These are phyloP conservation scores for Grammomys surdaster DNA, from an alignment of 2,113 vertebrate species.

Conservation along the genomic window DNA sequence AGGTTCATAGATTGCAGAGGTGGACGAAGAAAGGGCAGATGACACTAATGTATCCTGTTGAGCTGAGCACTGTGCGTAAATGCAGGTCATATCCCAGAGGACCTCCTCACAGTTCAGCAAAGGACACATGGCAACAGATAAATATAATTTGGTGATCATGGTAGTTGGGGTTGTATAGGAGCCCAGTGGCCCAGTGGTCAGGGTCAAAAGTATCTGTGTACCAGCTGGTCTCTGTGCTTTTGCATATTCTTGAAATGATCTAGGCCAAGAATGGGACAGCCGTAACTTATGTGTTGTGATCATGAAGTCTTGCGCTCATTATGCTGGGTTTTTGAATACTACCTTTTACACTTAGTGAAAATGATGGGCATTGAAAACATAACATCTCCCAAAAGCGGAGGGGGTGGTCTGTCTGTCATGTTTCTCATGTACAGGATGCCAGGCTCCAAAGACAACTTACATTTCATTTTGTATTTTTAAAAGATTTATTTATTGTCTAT, in stretches of 20 bases:
- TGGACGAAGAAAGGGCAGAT: slow-evolving; percentile 25
- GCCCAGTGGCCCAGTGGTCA: neutral
- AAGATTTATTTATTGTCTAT: too few relatives aligned
- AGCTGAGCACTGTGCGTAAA: slow-evolving; percentile 39
- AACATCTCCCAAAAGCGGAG: neutral
- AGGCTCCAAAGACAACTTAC: slow-evolving; percentile 10
- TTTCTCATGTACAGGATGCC: neutral
- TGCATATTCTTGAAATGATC: neutral
- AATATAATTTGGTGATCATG: neutral
- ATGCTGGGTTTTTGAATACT: neutral
- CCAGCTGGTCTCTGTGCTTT: neutral
- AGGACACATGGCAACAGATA: neutral
- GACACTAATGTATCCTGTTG: neutral
- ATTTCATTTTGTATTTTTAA: neutral
- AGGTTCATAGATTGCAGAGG: slow-evolving; percentile 52
- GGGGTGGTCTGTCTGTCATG: neutral
- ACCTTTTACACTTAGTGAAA: neutral
- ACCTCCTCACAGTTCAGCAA: neutral
- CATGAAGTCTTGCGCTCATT: neutral
- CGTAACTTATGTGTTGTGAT: neutral
- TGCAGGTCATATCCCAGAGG: neutral
- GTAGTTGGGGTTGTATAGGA: neutral
- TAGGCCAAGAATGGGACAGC: neutral
- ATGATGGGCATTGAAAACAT: neutral
- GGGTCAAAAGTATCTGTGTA: neutral